Conservation (phyloP, 2,113 vertebrate genomes). For the Xenopus borealis region DNA sequence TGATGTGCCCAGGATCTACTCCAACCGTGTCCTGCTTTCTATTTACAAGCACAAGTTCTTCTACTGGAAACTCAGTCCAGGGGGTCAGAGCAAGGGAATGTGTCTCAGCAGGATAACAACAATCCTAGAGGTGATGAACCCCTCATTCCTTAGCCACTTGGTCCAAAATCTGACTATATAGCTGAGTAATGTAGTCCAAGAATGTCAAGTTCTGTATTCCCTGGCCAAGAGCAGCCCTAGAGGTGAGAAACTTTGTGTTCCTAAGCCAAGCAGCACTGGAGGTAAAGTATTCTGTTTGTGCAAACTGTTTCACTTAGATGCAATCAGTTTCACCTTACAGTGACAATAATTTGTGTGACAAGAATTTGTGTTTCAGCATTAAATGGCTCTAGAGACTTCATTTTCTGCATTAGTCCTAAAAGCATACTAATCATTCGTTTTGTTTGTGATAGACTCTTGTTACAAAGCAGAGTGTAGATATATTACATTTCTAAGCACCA, state of each 20-base stretch:
- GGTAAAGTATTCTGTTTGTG: conserved; percentile 20
- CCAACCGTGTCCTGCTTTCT: conserved; percentile 10
- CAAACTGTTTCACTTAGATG: background rate
- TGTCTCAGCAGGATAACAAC: background rate
- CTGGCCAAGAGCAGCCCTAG: conserved; percentile 18
- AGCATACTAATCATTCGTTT: background rate
- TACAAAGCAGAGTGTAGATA: too few species aligned
- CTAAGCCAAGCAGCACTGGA: conserved; percentile 18
- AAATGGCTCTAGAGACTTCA: background rate
- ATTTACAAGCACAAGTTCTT: conserved; percentile 12
- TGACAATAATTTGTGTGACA: background rate
- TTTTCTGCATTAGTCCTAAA: conserved; percentile 1
- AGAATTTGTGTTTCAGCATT: conserved; percentile 9
- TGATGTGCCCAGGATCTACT: conserved; percentile 9
- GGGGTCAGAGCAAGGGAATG: conserved; percentile 8
- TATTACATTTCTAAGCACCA: too few species aligned
- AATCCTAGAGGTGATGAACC: conserved; percentile 8
- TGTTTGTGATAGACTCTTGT: too few species aligned
- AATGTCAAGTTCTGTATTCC: conserved; percentile 20
- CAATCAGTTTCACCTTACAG: conserved; percentile 16
- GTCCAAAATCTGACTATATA: conserved; percentile 30
- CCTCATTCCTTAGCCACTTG: background rate
- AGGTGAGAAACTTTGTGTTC: conserved; percentile 33
- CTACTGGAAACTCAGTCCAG: background rate
- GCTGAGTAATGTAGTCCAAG: conserved; percentile 16